phyloP scores from a whole-genome alignment of 2,888 invertebrate genomes.

The Meta bourneti region DNA sequence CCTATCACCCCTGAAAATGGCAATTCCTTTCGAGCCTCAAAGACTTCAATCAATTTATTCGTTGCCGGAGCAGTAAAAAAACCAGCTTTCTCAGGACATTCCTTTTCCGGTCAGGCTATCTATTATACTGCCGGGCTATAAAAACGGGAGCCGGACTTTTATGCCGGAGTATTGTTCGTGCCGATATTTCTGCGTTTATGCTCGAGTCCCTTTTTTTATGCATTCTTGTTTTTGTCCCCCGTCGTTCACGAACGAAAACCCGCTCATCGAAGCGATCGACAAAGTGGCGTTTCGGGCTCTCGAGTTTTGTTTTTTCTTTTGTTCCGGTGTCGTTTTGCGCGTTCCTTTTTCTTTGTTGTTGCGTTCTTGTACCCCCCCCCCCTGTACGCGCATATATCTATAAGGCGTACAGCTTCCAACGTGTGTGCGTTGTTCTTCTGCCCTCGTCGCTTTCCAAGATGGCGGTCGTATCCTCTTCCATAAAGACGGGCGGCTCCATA shows the following conservation, averaged over 20 bases:
- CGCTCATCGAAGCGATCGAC: slow-evolving; percentile 48
- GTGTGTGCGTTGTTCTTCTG: slow-evolving; percentile 36
- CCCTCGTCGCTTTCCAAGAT: slow-evolving; percentile 46
- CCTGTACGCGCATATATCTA: slow-evolving; percentile 6
- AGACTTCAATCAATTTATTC: slow-evolving; percentile 62
- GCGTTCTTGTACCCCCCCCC: not conserved
- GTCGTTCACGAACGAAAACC: slow-evolving; percentile 43
- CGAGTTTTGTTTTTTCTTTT: slow-evolving; percentile 6
- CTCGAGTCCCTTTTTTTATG: slow-evolving; percentile 12
- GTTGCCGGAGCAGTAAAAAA: slow-evolving; percentile 58
- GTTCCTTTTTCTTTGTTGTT: not conserved
- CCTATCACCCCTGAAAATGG: slow-evolving; percentile 18
- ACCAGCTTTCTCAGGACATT: slow-evolving; percentile 39
- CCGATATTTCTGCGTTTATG: slow-evolving; percentile 70
- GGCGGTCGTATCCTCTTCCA: slow-evolving; percentile 61
- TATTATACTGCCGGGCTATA: slow-evolving; percentile 58
- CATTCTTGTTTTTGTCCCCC: not conserved
- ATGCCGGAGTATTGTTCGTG: slow-evolving; percentile 62
- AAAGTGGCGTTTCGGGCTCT: slow-evolving; percentile 37
- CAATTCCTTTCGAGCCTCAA: slow-evolving; percentile 31
- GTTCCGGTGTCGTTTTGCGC: slow-evolving; percentile 35
- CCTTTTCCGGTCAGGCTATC: slow-evolving; percentile 38
- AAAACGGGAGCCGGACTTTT: slow-evolving; percentile 59
- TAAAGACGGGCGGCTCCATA: slow-evolving; percentile 69
- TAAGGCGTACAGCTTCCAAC: not conserved